Conservation (phyloP, 1,140 invertebrate species). For the Portunus trituberculatus region DNA sequence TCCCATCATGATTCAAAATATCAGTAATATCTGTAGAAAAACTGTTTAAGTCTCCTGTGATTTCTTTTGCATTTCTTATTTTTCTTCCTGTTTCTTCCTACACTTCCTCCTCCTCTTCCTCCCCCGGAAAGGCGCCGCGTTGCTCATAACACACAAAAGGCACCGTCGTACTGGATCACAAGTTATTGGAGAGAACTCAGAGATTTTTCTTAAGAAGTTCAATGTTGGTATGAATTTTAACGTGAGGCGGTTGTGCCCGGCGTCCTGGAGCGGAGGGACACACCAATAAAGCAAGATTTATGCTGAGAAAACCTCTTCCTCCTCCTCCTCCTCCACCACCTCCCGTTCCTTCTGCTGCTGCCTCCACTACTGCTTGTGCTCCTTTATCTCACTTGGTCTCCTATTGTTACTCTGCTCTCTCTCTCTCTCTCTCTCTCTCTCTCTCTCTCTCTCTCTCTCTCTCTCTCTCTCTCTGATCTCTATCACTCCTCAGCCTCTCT, state of each 20-base stretch:
- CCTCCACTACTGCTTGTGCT: too few species aligned
- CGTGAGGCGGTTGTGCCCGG: not conserved
- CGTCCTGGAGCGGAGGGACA: not conserved
- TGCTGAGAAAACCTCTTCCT: not conserved
- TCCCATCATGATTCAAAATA: not conserved
- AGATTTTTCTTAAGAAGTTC: not conserved
- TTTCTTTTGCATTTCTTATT: not conserved
- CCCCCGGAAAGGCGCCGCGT: not conserved
- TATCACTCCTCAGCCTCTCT: too few species aligned
- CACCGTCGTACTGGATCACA: not conserved
- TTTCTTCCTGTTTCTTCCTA: not conserved
- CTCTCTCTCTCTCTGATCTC: too few species aligned
- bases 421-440: too few species aligned
- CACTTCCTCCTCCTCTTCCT: not conserved
- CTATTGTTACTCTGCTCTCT: too few species aligned
- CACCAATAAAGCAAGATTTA: conserved; percentile 1
- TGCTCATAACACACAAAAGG: conserved; percentile 5
- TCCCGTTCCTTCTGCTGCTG: not conserved
- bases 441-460: too few species aligned
- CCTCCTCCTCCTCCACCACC: not conserved
- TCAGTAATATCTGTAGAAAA: too few species aligned
- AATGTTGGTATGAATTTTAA: not conserved
- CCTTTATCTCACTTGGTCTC: too few species aligned
- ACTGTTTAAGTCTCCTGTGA: not conserved
- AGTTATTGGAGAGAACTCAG: not conserved